These are phyloP conservation scores for Plebejus argus DNA, from an alignment of 2,888 invertebrate genomes.

Conservation along the genomic window DNA sequence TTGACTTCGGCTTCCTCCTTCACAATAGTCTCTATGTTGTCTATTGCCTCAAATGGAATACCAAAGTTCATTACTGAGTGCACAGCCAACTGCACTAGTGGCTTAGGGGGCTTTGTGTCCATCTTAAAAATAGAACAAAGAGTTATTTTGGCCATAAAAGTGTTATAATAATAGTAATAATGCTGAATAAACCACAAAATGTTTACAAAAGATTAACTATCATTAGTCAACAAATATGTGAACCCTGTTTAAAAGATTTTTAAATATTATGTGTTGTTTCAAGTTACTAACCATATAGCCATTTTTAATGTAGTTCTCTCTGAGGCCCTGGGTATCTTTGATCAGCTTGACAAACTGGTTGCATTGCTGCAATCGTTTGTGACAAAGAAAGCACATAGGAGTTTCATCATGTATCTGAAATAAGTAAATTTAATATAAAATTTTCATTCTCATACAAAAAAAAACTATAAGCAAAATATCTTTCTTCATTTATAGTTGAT, in stretches of 20 bases:
- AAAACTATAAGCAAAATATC: not conserved
- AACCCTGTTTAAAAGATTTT: not conserved
- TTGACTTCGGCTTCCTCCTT: conserved; percentile 10
- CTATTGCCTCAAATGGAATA: conserved; percentile 6
- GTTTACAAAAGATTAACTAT: too few species aligned
- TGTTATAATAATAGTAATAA: not conserved
- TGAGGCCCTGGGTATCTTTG: conserved; percentile 13
- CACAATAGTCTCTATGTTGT: conserved; percentile 5
- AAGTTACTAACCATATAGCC: conserved; percentile 19
- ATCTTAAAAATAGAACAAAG: not conserved
- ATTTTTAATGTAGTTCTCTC: conserved; percentile 21
- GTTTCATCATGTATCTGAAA: conserved; percentile 22
- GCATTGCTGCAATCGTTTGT: conserved; percentile 23
- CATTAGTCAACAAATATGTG: not conserved
- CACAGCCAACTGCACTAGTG: conserved; percentile 6
- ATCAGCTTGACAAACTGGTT: conserved; percentile 24
- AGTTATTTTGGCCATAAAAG: not conserved
- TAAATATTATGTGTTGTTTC: not conserved
- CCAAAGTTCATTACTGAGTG: conserved; percentile 22
- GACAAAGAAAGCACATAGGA: conserved; percentile 19
- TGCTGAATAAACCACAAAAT: not conserved
- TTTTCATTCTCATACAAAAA: not conserved
- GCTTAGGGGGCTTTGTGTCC: conserved; percentile 20
- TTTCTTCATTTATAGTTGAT: not conserved
- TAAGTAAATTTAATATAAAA: not conserved